Evolutionary conservation across 2,113 vertebrate species (phyloP), one percentile per base, ranked within the genome.

Genomic region (Isichthys henryi): DNA sequence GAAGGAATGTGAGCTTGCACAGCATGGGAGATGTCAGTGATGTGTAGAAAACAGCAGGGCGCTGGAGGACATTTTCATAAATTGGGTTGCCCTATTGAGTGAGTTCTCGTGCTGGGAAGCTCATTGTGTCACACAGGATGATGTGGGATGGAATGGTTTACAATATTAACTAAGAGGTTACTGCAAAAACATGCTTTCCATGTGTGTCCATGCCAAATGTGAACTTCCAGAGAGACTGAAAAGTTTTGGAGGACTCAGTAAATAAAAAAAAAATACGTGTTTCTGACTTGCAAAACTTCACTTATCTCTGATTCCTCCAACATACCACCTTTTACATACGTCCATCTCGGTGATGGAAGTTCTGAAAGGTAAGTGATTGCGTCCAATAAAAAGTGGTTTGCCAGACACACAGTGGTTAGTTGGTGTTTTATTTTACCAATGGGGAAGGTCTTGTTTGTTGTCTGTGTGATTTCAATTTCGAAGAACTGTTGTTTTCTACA

Each of bases 21-120:
- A 84, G 80, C 50, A 21, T 58, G 77, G 39, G 50, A 27, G 31
- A 39, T 27, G 53, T 31, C 52, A 56, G 52, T 7, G 21, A n/a
- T 84, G 74, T 80, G 74, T 39, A 49, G 13, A 19, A 83, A 89
- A 39, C 15, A 31, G 19, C 31, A 58, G 21, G 70, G 70, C 10
- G 50, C 46, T 84, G 88, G n/a, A 80, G 74, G 17, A 58, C 77
- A 80, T 84, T 83, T 83, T 89, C 74, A 83, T 84, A 21, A 83
- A 89, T 83, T 19, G 77, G 50, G 45, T 46, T 46, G 88, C 10
- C 62, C 62, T 77, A 74, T 77, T 27, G 88, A 77, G 88, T 27
- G 48, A 21, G 19, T 35, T 56, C 48, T 43, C 50, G 9, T 45
- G 77, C 27, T 45, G 77, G 19, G 88, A 52, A 58, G 21, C 35